Percentiles rank a stretch among this genome's conserved stretches.
These are phyloP conservation scores for Rhinatrema bivittatum DNA, from an alignment of 2,797 vertebrate species.

Conservation along the genomic window DNA sequence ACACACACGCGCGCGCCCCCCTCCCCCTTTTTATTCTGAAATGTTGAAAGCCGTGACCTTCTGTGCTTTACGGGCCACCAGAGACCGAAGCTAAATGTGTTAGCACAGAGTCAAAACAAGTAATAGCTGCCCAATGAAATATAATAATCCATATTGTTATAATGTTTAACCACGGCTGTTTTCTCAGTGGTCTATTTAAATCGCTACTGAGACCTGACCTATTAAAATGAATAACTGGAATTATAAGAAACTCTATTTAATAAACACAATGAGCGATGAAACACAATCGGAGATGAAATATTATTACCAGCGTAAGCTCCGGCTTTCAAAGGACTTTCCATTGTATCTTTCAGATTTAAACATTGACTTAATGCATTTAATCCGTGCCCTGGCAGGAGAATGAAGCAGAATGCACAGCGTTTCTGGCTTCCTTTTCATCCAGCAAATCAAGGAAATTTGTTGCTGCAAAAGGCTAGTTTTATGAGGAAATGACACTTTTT, in stretches of 20 bases:
- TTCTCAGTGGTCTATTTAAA: constrained; percentile 74
- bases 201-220: constrained; percentile 77
- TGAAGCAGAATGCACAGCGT: constrained; percentile 19
- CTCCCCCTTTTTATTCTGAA: no score
- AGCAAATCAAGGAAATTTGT: not conserved
- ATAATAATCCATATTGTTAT: constrained; percentile 79
- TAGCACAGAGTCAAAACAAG: constrained; percentile 73
- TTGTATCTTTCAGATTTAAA: constrained; percentile 43
- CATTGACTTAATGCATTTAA: constrained; percentile 57
- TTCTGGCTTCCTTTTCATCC: not conserved
- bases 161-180: constrained; percentile 71
- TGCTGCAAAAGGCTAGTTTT: constrained; percentile 22
- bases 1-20: no score
- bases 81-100: constrained; percentile 72
- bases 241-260: constrained; percentile 73
- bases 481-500: constrained; percentile 23
- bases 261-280: constrained; percentile 65
- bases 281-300: constrained; percentile 69
- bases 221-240: constrained; percentile 77
- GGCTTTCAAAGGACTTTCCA: no score
- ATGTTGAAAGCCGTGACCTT: constrained; percentile 71
- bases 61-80: constrained; percentile 66
- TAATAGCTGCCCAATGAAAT: constrained; percentile 78
- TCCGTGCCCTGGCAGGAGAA: constrained; percentile 39
- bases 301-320: constrained; percentile 63